These are phyloP conservation scores for Xenopus petersii DNA, from an alignment of 2,797 vertebrate species.

Conservation along the genomic window DNA sequence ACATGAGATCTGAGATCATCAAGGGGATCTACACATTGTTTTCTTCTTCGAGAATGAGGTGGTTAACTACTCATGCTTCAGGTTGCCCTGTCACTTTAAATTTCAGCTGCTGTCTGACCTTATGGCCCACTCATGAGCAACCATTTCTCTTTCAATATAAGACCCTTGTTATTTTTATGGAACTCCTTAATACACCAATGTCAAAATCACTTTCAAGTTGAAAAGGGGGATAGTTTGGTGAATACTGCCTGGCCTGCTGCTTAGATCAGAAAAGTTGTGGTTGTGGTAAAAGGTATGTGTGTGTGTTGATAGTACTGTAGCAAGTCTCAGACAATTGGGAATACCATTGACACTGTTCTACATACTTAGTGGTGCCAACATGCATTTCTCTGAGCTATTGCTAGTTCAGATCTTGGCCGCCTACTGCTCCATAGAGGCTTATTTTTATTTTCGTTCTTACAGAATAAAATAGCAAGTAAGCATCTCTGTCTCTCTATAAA, in stretches of 20 bases:
- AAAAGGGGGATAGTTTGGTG: too few relatives aligned
- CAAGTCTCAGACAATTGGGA: neutral
- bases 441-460: too few relatives aligned
- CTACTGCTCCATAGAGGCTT: too few relatives aligned
- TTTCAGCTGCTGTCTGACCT: constrained; percentile 1
- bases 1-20: neutral
- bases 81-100: neutral
- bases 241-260: too few relatives aligned
- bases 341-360: neutral
- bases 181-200: too few relatives aligned
- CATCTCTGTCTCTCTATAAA: too few relatives aligned
- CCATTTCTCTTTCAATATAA: neutral
- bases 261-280: neutral
- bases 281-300: neutral
- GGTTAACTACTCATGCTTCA: too few relatives aligned
- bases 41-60: neutral
- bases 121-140: neutral
- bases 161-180: too few relatives aligned
- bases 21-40: neutral
- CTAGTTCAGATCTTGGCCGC: too few relatives aligned
- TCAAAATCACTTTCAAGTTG: too few relatives aligned
- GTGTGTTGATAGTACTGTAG: neutral
- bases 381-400: too few relatives aligned
- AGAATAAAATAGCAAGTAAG: too few relatives aligned
- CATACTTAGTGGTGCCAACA: neutral